Evolutionary conservation across 2,888 invertebrate species (phyloP), one percentile per base, ranked within the genome.

Genomic region (Drosophila prolongata): DNA sequence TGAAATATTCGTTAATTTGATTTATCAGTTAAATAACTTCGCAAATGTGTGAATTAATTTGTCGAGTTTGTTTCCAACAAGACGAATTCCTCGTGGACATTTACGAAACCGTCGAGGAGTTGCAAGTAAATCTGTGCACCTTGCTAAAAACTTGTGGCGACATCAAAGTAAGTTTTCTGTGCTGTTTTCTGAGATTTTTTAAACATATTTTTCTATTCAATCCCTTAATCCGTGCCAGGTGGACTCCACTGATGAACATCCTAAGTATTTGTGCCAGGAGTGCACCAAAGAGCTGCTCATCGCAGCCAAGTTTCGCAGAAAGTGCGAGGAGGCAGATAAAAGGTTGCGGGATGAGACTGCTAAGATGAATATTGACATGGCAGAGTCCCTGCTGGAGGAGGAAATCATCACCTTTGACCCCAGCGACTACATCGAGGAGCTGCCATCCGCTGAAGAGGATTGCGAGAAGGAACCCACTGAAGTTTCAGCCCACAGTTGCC

Each of bases 231-330:
- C n/a, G 0, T 14, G 14, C 2, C 5, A 92, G 91, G 83, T 91
- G 0, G 78, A 87, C 13, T 72, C 67, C 11, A 50, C 42, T 0
- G 91, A 91, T 74, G 57, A 30, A n/a, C 83, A 80, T 50, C 89
- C 91, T 0, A 90, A 92, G 69, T 89, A 88, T 37, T 75, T 92
- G 27, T 92, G 92, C 43, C 87, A 90, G 34, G 85, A 90, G 35
- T 92, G 92, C 44, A 90, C 91, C 1, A 81, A 80, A 9, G 92
- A 92, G 61, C 75, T 92, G 2, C 61, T 92, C 3, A 83, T 90
- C 11, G 78, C 90, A 0, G 90, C 90, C 2, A 90, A 90, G 66
- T 92, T 92, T 70, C 87, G 88, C 1, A 84, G 87, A 13, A 92
- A 92, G 75, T 92, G 91, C 61, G 61, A 57, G 5, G 79, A 82